Conservation (phyloP, 2,888 invertebrate species). For the Clepsis dumicolana region DNA sequence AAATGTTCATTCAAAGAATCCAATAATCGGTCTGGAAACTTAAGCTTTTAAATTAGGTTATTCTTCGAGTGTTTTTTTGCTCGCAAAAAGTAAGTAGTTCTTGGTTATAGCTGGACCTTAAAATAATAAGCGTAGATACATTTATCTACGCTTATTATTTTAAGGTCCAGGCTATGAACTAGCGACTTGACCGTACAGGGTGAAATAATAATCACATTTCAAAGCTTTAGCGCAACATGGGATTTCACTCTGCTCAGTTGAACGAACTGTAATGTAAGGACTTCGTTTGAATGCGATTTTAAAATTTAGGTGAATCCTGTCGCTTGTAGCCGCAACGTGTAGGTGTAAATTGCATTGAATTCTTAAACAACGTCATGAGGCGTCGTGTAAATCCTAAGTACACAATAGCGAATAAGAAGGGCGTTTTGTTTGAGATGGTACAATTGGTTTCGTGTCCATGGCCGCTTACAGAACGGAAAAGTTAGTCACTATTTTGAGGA, state of each 20-base stretch:
- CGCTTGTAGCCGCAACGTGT: slow-evolving; percentile 65
- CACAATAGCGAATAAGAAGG: slow-evolving; percentile 28
- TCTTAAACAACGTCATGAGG: slow-evolving; percentile 48
- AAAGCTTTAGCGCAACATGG: slow-evolving; percentile 2
- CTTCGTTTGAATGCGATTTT: slow-evolving; percentile 67
- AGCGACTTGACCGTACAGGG: not conserved
- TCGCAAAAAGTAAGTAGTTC: not conserved
- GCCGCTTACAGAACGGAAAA: not conserved
- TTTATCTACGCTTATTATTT: too few species aligned
- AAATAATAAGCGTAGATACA: too few species aligned
- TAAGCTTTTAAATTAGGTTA: not conserved
- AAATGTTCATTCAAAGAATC: not conserved
- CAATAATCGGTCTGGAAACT: too few species aligned
- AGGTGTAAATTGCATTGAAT: slow-evolving; percentile 66
- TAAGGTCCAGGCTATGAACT: not conserved
- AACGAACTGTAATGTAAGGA: slow-evolving; percentile 53
- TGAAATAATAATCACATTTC: not conserved
- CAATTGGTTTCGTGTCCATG: not conserved
- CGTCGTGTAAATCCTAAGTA: slow-evolving; percentile 18
- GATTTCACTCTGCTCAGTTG: slow-evolving; percentile 42
- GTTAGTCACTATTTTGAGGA: not conserved
- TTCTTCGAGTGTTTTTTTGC: not conserved
- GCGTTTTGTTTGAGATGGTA: slow-evolving; percentile 23
- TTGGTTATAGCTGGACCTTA: too few species aligned
- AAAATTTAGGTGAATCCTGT: slow-evolving; percentile 74